Conservation (phyloP, 2,888 invertebrate genomes). For the Scaptomyza tumidula region DNA sequence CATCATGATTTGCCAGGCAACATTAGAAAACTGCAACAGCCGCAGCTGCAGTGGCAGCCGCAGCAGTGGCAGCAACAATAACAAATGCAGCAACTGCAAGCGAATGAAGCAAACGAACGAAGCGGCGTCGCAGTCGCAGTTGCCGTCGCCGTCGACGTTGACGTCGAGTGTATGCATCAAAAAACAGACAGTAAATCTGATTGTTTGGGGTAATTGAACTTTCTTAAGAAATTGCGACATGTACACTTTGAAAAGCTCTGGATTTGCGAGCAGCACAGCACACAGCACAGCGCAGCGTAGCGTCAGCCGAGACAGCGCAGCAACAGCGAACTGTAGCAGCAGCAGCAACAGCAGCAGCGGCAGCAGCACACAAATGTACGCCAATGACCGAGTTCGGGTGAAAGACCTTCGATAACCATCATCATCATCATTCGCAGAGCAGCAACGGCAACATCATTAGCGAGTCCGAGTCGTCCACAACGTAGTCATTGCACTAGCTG, state of each 20-base stretch:
- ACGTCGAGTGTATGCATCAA: slow-evolving; percentile 76
- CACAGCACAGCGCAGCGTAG: slow-evolving; percentile 60
- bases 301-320: slow-evolving; percentile 54
- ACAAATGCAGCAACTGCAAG: slow-evolving; percentile 37
- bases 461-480: slow-evolving; percentile 58
- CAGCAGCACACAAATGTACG: slow-evolving; percentile 83
- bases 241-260: slow-evolving; percentile 84
- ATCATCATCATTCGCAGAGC: slow-evolving; percentile 81
- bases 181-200: slow-evolving; percentile 84
- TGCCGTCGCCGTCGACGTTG: slow-evolving; percentile 23
- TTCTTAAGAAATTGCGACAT: slow-evolving; percentile 84
- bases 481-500: slow-evolving; percentile 72
- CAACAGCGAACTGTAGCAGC: slow-evolving; percentile 28
- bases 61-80: slow-evolving; percentile 35
- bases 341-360: slow-evolving; percentile 51
- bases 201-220: slow-evolving; percentile 84
- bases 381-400: slow-evolving; percentile 85
- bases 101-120: slow-evolving; percentile 69
- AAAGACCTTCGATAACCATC: slow-evolving; percentile 85
- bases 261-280: slow-evolving; percentile 80
- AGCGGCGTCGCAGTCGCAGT: slow-evolving; percentile 25
- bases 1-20: slow-evolving; percentile 64
- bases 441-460: slow-evolving; percentile 73
- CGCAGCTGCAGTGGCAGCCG: slow-evolving; percentile 35
- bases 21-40: slow-evolving; percentile 75